phyloP scores from a whole-genome alignment of 2,797 vertebrate genomes.

The Sarcoramphus papa region DNA sequence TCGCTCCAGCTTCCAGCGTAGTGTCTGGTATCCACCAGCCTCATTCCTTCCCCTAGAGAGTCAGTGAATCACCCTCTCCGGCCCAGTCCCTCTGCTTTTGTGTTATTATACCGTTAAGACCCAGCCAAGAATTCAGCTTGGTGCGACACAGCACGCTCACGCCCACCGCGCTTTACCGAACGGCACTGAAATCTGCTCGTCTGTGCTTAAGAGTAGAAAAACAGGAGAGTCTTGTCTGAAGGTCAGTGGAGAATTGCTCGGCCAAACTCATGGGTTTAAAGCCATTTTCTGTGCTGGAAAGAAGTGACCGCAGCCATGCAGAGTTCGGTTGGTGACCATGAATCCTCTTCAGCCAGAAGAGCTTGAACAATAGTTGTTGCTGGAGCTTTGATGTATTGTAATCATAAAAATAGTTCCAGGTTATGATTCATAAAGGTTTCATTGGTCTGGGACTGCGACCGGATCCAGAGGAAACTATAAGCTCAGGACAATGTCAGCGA shows the following conservation, averaged over 20 bases:
- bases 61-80: not conserved
- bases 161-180: rapidly evolving
- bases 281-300: not conserved
- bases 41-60: not conserved
- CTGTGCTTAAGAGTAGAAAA: not conserved
- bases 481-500: not conserved
- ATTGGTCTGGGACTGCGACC: rapidly evolving
- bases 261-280: not conserved
- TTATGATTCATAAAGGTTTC: not conserved
- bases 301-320: rapidly evolving
- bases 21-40: not conserved
- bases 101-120: rapidly evolving
- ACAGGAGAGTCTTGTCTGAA: not conserved
- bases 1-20: not conserved
- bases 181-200: not conserved
- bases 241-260: not conserved
- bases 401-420: not conserved
- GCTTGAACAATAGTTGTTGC: rapidly evolving
- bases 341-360: not conserved
- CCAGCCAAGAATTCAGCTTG: not conserved
- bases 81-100: not conserved
- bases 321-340: not conserved
- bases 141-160: not conserved
- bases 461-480: not conserved
- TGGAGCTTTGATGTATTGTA: not conserved